Evolutionary conservation across 2,888 invertebrate species (phyloP), one percentile per base, ranked within the genome.

Genomic region (Campaea margaritaria): DNA sequence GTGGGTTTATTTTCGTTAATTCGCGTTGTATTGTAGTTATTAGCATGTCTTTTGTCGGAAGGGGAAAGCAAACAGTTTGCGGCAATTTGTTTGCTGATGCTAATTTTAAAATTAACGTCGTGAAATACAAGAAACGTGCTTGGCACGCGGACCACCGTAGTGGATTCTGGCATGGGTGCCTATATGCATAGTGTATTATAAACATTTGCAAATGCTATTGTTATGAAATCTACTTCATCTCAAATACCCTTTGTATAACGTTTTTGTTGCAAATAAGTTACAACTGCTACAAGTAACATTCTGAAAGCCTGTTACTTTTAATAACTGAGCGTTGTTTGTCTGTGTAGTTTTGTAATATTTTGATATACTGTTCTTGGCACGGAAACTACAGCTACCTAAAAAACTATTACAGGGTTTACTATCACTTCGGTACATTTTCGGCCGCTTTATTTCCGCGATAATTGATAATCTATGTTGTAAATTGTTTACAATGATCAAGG

Each of bases 91-190:
- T 86, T 86, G 81, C 84, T 68, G 78, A 86, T 83, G 89, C 87
- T 87, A 89, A 91, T 91, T 91, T 91, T 90, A 86, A 90, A 91
- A 89, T 89, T 85, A 87, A 88, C 89, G 79, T 88, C 86, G 83
- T 85, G 86, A 85, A 87, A 82, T 88, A 85, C 83, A 84, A 87
- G 86, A 89, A 89, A 91, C 91, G 90, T 91, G 91, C 88, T 72
- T 79, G 68, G 70, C 68, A 67, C 69, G 71, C 69, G 78, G 91
- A 91, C 91, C 91, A 91, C 91, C 91, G 67, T 78, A 74, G 83
- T 84, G 54, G 85, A 78, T 74, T 68, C 69, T 65, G 72, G 63
- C 16, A 67, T 41, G 27, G 12, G 69, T 72, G 69, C 71, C 34
- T 46, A 71, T 67, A 73, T 45, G 50, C 54, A 70, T 78, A 62